Conservation (phyloP, 2,113 vertebrate species). For the Isichthys henryi region DNA sequence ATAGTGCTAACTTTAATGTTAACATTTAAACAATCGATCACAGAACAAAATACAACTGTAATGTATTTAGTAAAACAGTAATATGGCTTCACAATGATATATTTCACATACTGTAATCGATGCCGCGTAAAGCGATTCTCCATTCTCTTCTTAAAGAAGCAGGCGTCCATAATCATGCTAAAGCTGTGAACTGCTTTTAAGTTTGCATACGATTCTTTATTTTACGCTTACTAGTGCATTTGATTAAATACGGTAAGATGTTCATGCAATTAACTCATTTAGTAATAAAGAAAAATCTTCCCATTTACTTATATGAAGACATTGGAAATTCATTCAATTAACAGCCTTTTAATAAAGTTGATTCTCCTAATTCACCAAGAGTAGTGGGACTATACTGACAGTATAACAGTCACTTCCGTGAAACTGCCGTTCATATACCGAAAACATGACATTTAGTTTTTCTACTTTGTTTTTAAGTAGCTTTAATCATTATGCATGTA, state of each 20-base stretch:
- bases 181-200: not conserved
- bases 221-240: not conserved
- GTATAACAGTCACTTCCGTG: not conserved
- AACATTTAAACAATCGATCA: not conserved
- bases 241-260: not conserved
- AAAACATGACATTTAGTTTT: not conserved
- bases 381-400: not conserved
- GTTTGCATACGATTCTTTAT: not conserved
- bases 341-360: not conserved
- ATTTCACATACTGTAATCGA: not conserved
- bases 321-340: not conserved
- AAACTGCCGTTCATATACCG: not conserved
- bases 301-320: not conserved
- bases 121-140: not conserved
- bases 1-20: not conserved
- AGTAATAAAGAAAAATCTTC: not conserved
- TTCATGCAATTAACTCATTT: not conserved
- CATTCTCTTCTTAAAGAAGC: not conserved
- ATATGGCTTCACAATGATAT: not conserved
- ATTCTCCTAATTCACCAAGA: not conserved
- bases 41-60: not conserved
- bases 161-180: not conserved
- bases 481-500: not conserved
- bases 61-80: not conserved
- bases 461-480: not conserved